Conservation (phyloP, 2,113 vertebrate species). For the Oncorhynchus mykiss region DNA sequence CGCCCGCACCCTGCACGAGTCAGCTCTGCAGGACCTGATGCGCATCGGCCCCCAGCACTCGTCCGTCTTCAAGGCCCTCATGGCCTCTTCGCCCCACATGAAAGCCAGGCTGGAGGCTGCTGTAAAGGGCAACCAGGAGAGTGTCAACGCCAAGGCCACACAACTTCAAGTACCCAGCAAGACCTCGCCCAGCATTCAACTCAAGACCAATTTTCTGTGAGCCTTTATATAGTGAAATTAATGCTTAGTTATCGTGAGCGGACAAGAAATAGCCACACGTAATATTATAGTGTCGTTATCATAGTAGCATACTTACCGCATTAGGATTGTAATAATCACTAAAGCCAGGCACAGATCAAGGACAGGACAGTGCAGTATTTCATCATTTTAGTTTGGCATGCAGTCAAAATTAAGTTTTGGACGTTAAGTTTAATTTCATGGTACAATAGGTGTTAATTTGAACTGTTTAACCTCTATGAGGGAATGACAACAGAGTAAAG, state of each 20-base stretch:
- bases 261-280: not conserved
- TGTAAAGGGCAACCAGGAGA: constrained; percentile 87
- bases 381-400: not conserved
- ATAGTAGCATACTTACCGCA: not conserved
- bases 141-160: constrained; percentile 72
- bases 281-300: not conserved
- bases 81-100: constrained; percentile 82
- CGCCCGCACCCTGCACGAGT: constrained; percentile 83
- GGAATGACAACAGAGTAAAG: not conserved
- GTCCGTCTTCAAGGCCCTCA: constrained; percentile 81
- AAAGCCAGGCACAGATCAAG: not conserved
- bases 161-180: constrained; percentile 67
- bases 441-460: not conserved
- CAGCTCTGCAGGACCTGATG: constrained; percentile 86
- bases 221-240: not conserved
- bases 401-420: not conserved
- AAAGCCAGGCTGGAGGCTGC: constrained; percentile 90
- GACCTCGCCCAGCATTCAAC: constrained; percentile 84
- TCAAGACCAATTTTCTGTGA: constrained; percentile 93
- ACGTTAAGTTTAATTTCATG: not conserved
- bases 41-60: constrained; percentile 86
- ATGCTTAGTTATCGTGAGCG: not conserved
- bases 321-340: not conserved
- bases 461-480: constrained; percentile 8
- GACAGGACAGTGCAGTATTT: not conserved